Percentiles rank a stretch among this genome's conserved stretches.
phyloP scores from a whole-genome alignment of 2,113 vertebrate genomes.

The Casuarius casuarius region DNA sequence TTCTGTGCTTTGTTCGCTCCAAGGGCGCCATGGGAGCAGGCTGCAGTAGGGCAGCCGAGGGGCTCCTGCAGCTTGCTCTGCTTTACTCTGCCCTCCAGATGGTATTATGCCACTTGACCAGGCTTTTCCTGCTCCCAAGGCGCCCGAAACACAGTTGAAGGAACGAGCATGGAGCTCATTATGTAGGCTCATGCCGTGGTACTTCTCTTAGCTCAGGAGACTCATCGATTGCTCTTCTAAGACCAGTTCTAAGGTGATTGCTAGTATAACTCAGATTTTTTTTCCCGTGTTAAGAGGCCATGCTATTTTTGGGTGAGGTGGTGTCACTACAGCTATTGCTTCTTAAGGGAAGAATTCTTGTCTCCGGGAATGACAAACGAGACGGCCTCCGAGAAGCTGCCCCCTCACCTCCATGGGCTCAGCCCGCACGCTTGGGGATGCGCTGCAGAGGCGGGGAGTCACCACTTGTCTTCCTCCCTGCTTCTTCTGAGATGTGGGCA shows the following conservation, averaged over 20 bases:
- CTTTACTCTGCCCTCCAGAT: background rate
- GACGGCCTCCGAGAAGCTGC: background rate
- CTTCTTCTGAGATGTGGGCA: background rate
- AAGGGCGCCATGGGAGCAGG: background rate
- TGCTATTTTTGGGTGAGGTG: background rate
- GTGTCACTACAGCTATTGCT: background rate
- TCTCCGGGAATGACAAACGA: background rate
- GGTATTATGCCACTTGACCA: background rate
- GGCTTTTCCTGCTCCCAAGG: background rate
- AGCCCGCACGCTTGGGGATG: background rate
- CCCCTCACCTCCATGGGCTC: background rate
- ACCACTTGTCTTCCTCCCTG: background rate
- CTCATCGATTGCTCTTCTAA: background rate
- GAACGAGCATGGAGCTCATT: accelerated
- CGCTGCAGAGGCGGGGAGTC: background rate
- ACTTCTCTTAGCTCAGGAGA: background rate
- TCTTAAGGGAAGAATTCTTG: background rate
- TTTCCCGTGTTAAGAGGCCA: background rate
- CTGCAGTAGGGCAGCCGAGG: background rate
- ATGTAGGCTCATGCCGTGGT: background rate
- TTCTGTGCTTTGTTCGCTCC: background rate
- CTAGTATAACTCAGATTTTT: background rate
- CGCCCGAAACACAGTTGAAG: background rate
- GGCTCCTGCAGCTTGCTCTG: background rate
- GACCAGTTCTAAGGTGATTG: background rate